Conservation (phyloP, 2,888 invertebrate genomes). For the Cryptus armator region DNA sequence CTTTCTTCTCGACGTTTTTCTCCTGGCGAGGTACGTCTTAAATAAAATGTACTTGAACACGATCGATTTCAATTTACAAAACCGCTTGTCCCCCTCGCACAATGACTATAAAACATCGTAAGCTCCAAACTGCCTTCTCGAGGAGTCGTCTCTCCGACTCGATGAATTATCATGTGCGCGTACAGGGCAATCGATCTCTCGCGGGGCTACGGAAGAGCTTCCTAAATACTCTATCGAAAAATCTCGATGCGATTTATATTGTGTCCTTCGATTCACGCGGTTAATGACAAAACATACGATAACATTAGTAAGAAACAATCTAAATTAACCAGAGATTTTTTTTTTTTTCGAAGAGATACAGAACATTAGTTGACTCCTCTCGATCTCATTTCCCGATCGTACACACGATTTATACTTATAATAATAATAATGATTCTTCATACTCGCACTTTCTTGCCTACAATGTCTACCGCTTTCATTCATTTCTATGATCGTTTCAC, state of each 20-base stretch:
- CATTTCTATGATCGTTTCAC: background rate
- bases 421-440: background rate
- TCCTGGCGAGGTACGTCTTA: background rate
- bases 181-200: slow-evolving; percentile 18
- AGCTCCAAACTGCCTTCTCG: background rate
- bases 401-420: background rate
- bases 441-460: background rate
- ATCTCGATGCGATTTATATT: background rate
- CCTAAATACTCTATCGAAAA: background rate
- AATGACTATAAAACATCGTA: slow-evolving; percentile 3
- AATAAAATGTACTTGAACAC: slow-evolving; percentile 1
- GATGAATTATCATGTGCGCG: slow-evolving; percentile 20
- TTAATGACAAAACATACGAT: background rate
- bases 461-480: background rate
- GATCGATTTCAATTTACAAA: slow-evolving; percentile 19
- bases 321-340: background rate
- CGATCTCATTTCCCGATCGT: background rate
- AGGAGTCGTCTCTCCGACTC: slow-evolving; percentile 1
- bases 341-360: background rate
- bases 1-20: background rate
- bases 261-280: too few species aligned
- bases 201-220: background rate
- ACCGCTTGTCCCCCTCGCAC: background rate
- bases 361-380: background rate
- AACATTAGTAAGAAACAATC: background rate